These are phyloP conservation scores for Microplitis demolitor DNA, from an alignment of 1,140 invertebrate species.

Conservation along the genomic window DNA sequence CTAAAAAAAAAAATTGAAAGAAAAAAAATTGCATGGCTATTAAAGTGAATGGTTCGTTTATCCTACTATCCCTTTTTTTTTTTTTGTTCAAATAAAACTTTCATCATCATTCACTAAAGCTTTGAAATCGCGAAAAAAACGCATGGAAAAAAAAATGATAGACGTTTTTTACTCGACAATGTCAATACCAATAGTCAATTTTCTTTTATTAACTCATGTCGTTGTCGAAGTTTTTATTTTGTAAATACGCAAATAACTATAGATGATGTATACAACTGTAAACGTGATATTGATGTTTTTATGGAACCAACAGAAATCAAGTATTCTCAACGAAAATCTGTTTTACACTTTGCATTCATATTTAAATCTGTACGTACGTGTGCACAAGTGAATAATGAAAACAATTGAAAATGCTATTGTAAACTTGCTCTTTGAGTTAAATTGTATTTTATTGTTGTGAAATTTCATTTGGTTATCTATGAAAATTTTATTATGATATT, in stretches of 20 bases:
- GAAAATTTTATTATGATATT: background rate
- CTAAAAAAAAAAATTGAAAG: conserved; percentile 60
- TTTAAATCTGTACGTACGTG: background rate
- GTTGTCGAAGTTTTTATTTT: background rate
- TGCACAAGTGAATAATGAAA: background rate
- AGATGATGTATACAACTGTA: background rate
- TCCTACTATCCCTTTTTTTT: background rate
- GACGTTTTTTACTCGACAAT: no score
- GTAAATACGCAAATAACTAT: background rate
- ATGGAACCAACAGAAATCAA: background rate
- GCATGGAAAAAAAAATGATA: no score
- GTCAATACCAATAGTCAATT: no score
- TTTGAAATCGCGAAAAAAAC: background rate
- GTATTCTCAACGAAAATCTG: background rate
- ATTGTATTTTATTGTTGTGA: background rate
- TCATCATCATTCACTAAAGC: background rate
- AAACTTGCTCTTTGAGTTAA: background rate
- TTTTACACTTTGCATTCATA: background rate
- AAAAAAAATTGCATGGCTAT: conserved; percentile 28
- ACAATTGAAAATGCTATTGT: background rate
- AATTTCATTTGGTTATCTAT: background rate
- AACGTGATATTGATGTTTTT: background rate
- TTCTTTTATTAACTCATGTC: no score
- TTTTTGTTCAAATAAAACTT: background rate
- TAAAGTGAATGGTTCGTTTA: background rate